phyloP scores from a whole-genome alignment of 2,888 invertebrate species.

The Sepioteuthis lessoniana region DNA sequence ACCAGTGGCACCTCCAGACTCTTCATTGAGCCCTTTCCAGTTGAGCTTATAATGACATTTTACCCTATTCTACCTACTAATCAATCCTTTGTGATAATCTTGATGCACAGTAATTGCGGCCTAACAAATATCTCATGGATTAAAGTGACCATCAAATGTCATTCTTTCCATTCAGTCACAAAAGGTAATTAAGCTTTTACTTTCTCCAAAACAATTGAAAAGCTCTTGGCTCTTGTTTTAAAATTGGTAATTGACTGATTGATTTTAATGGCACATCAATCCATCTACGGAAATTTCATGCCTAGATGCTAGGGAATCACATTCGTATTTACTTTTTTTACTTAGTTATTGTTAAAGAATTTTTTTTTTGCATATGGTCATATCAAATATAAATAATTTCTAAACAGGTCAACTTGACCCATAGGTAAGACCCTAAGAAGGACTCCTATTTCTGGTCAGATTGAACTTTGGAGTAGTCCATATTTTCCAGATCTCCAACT shows the following conservation, averaged over 20 bases:
- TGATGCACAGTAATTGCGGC: neutral
- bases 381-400: too few relatives aligned
- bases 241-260: neutral
- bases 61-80: neutral
- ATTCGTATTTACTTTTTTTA: too few relatives aligned
- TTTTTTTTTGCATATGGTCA: too few relatives aligned
- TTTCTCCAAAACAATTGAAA: neutral
- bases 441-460: too few relatives aligned
- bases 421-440: too few relatives aligned
- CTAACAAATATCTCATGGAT: neutral
- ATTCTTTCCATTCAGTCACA: neutral
- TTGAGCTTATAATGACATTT: neutral
- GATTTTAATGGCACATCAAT: too few relatives aligned
- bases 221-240: neutral
- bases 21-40: neutral
- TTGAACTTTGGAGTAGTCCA: too few relatives aligned
- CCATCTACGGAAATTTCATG: too few relatives aligned
- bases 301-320: too few relatives aligned
- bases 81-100: constrained; percentile 5
- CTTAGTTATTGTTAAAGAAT: too few relatives aligned
- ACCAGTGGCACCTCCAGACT: neutral
- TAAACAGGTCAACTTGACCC: too few relatives aligned
- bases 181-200: neutral
- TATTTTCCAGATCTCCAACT: too few relatives aligned
- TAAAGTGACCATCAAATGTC: neutral